Evolutionary conservation across 1,140 invertebrate species (phyloP).

Genomic region (Macrosteles quadrilineatus): DNA sequence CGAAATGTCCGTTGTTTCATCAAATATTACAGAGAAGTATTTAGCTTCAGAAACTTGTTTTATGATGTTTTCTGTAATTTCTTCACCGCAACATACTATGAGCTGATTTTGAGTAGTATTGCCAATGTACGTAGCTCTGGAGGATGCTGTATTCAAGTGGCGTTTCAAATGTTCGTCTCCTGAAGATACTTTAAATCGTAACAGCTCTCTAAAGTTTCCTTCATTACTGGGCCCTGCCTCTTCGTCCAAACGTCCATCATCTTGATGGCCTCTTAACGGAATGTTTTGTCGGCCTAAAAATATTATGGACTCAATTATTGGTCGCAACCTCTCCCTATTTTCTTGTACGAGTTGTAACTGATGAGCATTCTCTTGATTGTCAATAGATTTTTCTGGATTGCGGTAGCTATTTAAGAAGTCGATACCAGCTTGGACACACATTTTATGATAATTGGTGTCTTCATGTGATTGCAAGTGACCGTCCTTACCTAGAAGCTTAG

Average conservation of each 20-base stretch:
- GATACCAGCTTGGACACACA: constrained; percentile 35
- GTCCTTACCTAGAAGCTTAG: constrained; percentile 39
- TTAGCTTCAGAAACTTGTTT: constrained; percentile 36
- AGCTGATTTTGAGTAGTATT: constrained; percentile 45
- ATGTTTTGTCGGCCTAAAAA: too few relatives aligned
- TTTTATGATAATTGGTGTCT: constrained; percentile 39
- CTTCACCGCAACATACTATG: constrained; percentile 41
- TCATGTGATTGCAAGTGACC: constrained; percentile 35
- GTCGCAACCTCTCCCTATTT: constrained; percentile 39
- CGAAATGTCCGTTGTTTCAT: too few relatives aligned
- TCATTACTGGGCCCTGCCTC: constrained; percentile 38
- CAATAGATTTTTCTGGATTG: constrained; percentile 23
- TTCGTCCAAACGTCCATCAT: constrained; percentile 37
- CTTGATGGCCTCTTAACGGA: too few relatives aligned
- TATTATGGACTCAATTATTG: constrained; percentile 41
- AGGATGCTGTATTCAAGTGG: constrained; percentile 40
- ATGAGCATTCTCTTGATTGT: constrained; percentile 27
- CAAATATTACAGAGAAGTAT: constrained; percentile 42
- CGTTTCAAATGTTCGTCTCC: constrained; percentile 40
- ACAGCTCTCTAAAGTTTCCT: constrained; percentile 43
- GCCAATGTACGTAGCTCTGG: constrained; percentile 43
- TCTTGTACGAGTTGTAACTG: constrained; percentile 36
- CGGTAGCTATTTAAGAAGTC: constrained; percentile 37
- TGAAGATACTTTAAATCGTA: constrained; percentile 40
- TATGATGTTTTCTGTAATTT: constrained; percentile 42